Percentiles rank a stretch among this genome's conserved stretches.
phyloP scores from a whole-genome alignment of 2,113 vertebrate species.

The Spermophilus dauricus region DNA sequence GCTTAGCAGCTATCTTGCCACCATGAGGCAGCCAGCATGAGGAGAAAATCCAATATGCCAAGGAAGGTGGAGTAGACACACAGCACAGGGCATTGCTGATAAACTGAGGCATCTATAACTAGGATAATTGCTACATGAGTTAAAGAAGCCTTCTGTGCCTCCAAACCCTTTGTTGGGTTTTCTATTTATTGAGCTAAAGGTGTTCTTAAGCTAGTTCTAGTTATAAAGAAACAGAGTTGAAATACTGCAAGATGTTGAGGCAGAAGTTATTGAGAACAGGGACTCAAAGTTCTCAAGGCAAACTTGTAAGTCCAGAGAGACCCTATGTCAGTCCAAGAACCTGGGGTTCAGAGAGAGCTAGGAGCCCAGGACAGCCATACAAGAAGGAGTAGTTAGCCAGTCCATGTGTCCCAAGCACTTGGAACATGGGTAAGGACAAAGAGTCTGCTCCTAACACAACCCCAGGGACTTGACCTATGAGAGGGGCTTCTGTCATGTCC shows the following conservation, averaged over 20 bases:
- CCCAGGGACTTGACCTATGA: neutral
- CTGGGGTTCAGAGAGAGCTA: neutral
- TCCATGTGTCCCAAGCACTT: no score
- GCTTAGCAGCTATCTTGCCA: neutral
- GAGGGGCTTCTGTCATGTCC: neutral
- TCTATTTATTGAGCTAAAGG: neutral
- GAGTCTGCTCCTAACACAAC: neutral
- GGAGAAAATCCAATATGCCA: neutral
- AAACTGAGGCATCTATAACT: neutral
- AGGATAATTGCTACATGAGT: neutral
- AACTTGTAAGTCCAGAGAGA: neutral
- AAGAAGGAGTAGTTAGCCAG: neutral
- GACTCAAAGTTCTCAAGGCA: neutral
- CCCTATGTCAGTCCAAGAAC: neutral
- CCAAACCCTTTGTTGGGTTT: neutral
- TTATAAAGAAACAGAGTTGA: neutral
- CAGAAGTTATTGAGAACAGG: neutral
- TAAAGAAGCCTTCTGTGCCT: neutral
- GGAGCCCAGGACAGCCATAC: neutral
- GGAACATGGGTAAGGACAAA: neutral
- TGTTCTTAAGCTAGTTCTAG: neutral
- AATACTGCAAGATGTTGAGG: no score
- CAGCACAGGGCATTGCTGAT: no score
- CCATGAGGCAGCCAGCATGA: neutral
- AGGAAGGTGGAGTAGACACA: neutral